A percentile compares a stretch with the other conserved stretches of the same genome.
phyloP scores from a whole-genome alignment of 2,113 vertebrate species.

The Rattus rattus region DNA sequence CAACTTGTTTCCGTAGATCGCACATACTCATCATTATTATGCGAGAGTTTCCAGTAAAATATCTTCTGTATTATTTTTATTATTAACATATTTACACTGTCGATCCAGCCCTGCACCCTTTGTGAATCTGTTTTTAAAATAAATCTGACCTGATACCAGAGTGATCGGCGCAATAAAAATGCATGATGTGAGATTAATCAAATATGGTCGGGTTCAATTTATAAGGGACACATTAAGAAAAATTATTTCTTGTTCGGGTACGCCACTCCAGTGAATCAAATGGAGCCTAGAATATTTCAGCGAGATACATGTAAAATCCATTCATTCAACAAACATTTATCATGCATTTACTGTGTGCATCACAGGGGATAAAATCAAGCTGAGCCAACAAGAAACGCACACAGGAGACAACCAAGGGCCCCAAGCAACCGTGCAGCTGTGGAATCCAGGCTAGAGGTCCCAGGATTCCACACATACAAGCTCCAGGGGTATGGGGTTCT shows the following conservation, averaged over 20 bases:
- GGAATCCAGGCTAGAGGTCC: background rate
- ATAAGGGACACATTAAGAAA: conserved; percentile 85
- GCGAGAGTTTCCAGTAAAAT: conserved; percentile 80
- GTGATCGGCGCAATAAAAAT: conserved; percentile 83
- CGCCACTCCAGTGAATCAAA: conserved; percentile 83
- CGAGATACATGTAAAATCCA: conserved; percentile 82
- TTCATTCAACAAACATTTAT: conserved; percentile 83
- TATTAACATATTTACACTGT: conserved; percentile 84
- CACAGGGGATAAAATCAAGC: conserved; percentile 79
- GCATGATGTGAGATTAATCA: conserved; percentile 83
- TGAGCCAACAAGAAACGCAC: conserved; percentile 81
- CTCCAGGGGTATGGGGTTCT: background rate
- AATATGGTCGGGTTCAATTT: conserved; percentile 81
- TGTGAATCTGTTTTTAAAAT: conserved; percentile 84
- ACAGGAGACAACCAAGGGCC: conserved; percentile 52
- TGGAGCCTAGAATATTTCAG: conserved; percentile 79
- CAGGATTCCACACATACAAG: conserved; percentile 62
- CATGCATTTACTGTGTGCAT: conserved; percentile 82
- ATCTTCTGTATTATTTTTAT: conserved; percentile 82
- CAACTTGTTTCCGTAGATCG: conserved; percentile 69
- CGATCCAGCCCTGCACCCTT: conserved; percentile 75
- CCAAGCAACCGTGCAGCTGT: background rate
- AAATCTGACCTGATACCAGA: conserved; percentile 83
- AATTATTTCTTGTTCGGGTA: conserved; percentile 83
- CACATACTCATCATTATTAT: conserved; percentile 80